These are phyloP conservation scores for Schlechtendalia chinensis DNA, from an alignment of 1,140 invertebrate species.

Conservation along the genomic window DNA sequence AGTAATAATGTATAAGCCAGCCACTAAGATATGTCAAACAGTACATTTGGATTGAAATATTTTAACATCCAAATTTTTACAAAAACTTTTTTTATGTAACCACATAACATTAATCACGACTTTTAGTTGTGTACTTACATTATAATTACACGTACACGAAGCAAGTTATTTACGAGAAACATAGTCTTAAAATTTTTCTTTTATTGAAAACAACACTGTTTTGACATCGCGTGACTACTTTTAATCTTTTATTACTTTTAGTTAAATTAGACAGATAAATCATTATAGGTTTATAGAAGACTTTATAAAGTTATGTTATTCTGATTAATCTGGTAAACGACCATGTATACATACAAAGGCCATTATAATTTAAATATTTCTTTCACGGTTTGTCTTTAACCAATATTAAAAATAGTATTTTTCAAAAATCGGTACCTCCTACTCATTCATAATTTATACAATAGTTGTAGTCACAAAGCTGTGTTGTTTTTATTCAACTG, in stretches of 20 bases:
- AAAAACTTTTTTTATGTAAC: background rate
- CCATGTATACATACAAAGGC: background rate
- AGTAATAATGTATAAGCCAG: too few relatives aligned
- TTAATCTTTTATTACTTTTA: background rate
- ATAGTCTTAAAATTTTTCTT: background rate
- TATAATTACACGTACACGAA: background rate
- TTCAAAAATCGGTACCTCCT: too few relatives aligned
- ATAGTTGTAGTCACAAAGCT: too few relatives aligned
- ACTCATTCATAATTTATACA: too few relatives aligned
- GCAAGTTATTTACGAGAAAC: background rate
- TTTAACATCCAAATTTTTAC: too few relatives aligned
- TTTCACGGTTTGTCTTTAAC: too few relatives aligned
- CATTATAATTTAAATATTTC: too few relatives aligned
- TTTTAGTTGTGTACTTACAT: background rate
- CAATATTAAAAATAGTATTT: too few relatives aligned
- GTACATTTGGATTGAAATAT: too few relatives aligned
- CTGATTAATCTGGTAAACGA: background rate
- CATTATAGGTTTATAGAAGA: background rate
- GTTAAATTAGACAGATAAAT: slow-evolving; percentile 2
- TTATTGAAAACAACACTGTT: background rate
- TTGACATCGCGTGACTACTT: background rate
- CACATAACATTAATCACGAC: background rate
- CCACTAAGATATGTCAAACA: too few relatives aligned
- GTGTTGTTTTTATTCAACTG: too few relatives aligned
- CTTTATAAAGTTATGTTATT: background rate